phyloP scores from a whole-genome alignment of 2,113 vertebrate species.

The Bubo scandiacus region DNA sequence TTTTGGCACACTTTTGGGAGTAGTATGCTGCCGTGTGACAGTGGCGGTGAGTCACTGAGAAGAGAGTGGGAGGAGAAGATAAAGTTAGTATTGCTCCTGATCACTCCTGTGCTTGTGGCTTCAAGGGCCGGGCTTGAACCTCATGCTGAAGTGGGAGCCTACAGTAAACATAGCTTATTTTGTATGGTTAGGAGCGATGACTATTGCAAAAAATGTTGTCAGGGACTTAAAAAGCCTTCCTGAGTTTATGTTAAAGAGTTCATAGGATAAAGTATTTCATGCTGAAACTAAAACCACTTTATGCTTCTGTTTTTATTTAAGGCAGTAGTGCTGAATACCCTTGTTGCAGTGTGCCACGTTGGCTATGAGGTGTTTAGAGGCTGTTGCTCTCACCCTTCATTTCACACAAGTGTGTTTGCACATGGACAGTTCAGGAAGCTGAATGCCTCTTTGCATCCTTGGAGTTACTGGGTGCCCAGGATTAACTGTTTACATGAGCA shows the following conservation, averaged over 20 bases:
- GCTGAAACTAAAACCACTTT: not conserved
- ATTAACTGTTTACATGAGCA: not conserved
- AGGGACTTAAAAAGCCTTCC: not conserved
- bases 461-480: not conserved
- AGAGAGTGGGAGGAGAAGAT: not conserved
- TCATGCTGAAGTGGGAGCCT: not conserved
- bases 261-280: not conserved
- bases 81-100: not conserved
- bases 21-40: not conserved
- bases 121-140: not conserved
- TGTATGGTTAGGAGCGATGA: not conserved
- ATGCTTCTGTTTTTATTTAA: not conserved
- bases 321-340: not conserved
- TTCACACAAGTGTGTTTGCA: not conserved
- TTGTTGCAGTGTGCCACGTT: not conserved
- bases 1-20: not conserved
- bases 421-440: not conserved
- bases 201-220: not conserved
- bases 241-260: not conserved
- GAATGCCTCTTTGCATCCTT: not conserved
- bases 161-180: not conserved
- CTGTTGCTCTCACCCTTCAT: not conserved
- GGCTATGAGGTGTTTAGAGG: rapidly evolving
- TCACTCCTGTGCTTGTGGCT: not conserved
- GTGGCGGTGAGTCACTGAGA: not conserved